Percentiles rank a stretch among this genome's conserved stretches.
phyloP scores from a whole-genome alignment of 23 tunicate species.

The Trididemnum miniatum region DNA sequence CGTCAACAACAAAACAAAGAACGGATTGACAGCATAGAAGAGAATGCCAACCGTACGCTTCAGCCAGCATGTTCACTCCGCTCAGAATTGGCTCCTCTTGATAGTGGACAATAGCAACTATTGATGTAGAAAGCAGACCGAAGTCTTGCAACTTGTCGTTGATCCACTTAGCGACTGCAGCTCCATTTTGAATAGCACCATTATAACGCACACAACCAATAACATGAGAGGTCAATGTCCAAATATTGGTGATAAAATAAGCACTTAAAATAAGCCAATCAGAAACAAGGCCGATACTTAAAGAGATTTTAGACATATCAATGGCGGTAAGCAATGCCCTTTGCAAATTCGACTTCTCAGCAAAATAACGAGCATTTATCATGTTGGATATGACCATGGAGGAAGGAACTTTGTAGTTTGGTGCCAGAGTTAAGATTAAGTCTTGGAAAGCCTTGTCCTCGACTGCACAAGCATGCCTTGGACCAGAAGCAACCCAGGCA shows the following conservation, averaged over 20 bases:
- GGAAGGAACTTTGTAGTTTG: slow-evolving; percentile 15
- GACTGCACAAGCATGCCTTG: slow-evolving; percentile 7
- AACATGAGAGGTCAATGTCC: slow-evolving; percentile 5
- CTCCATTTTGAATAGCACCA: not conserved
- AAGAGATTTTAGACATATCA: not conserved
- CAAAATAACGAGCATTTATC: slow-evolving; percentile 11
- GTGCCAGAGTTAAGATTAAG: not conserved
- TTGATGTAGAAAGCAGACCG: not conserved
- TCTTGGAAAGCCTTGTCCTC: slow-evolving; percentile 20
- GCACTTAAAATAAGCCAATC: not conserved
- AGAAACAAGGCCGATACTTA: not conserved
- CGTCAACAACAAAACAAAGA: not conserved
- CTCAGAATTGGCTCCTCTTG: not conserved
- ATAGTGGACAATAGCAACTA: slow-evolving; percentile 2
- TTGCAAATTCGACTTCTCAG: slow-evolving; percentile 1
- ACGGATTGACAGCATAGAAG: slow-evolving; percentile 8
- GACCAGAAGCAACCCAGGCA: slow-evolving; percentile 11
- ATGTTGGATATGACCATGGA: not conserved
- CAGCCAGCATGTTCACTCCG: slow-evolving; percentile 24
- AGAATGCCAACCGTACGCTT: slow-evolving; percentile 21
- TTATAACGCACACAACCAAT: not conserved
- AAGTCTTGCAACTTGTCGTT: slow-evolving; percentile 35
- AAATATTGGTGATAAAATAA: slow-evolving; percentile 5
- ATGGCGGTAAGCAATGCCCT: not conserved
- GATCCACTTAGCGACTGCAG: slow-evolving; percentile 22